Evolutionary conservation across 1,140 invertebrate genomes (phyloP).

Genomic region (Macrobrachium nipponense): DNA sequence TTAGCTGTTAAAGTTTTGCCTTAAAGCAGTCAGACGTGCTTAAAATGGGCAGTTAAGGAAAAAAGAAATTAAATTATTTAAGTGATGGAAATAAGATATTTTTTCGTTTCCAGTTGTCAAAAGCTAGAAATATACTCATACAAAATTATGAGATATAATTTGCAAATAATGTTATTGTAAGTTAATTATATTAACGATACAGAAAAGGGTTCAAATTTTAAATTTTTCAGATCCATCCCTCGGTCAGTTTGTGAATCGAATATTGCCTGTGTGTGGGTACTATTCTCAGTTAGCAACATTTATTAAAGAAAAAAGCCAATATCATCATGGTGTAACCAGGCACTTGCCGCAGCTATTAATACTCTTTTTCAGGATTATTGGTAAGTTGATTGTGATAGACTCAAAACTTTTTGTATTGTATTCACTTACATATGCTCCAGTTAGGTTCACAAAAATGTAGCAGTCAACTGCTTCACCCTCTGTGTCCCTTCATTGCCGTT

Average conservation of each 20-base stretch:
- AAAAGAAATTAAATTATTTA: too few relatives aligned
- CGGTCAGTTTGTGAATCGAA: constrained; percentile 82
- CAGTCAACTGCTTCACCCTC: too few relatives aligned
- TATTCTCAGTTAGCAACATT: constrained; percentile 89
- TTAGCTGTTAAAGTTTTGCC: too few relatives aligned
- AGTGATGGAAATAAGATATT: too few relatives aligned
- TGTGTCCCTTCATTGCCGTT: too few relatives aligned
- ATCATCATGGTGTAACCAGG: constrained; percentile 91
- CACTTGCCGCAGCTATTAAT: constrained; percentile 84
- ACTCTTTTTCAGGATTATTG: constrained; percentile 83
- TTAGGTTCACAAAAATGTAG: too few relatives aligned
- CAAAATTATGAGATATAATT: not conserved
- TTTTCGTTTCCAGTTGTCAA: too few relatives aligned
- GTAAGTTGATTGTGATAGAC: constrained; percentile 68
- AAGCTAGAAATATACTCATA: too few relatives aligned
- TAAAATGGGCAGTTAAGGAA: too few relatives aligned
- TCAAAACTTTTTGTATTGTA: constrained; percentile 48
- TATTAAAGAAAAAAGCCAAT: constrained; percentile 80
- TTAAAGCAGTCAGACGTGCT: too few relatives aligned
- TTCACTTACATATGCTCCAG: not conserved
- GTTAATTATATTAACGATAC: not conserved
- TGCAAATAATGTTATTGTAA: not conserved
- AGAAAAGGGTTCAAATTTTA: not conserved
- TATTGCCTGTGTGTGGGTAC: constrained; percentile 86
- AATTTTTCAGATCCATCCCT: constrained; percentile 75